phyloP scores from a whole-genome alignment of 2,797 vertebrate genomes.

The Carcharodon carcharias region DNA sequence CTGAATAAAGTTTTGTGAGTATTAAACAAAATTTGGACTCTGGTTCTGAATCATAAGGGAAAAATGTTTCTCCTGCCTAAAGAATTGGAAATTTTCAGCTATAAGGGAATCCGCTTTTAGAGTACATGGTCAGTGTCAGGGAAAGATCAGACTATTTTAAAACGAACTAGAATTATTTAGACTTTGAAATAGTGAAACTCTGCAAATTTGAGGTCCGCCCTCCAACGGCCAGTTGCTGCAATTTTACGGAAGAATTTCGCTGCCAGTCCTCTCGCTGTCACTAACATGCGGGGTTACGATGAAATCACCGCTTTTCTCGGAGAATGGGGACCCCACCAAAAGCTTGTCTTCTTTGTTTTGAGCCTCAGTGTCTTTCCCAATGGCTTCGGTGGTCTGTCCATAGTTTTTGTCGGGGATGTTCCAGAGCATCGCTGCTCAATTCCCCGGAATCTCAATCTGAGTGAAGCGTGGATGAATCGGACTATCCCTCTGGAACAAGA shows the following conservation, averaged over 20 bases:
- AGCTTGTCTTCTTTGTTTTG: slow-evolving; percentile 38
- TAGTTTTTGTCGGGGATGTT: slow-evolving; percentile 38
- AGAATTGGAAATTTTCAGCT: neutral
- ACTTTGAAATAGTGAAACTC: neutral
- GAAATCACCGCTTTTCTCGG: slow-evolving; percentile 40
- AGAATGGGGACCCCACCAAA: slow-evolving; percentile 42
- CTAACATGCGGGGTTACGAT: slow-evolving; percentile 41
- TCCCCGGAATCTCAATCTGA: slow-evolving; percentile 66
- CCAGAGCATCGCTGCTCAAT: slow-evolving; percentile 46
- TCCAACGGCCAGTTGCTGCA: neutral
- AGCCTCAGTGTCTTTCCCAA: slow-evolving; percentile 41
- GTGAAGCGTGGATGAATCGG: slow-evolving; percentile 66
- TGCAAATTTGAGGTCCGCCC: neutral
- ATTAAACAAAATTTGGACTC: no score
- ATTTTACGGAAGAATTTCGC: neutral
- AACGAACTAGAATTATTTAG: neutral
- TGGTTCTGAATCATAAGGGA: neutral
- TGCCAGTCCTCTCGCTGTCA: neutral
- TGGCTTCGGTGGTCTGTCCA: slow-evolving; percentile 39
- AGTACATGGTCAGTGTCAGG: neutral
- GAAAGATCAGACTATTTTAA: neutral
- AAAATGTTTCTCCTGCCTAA: neutral
- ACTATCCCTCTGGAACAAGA: slow-evolving; percentile 58
- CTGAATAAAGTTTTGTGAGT: neutral
- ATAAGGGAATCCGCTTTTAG: neutral